Conservation (phyloP, 2,888 invertebrate species). For the Endotricha flammealis region DNA sequence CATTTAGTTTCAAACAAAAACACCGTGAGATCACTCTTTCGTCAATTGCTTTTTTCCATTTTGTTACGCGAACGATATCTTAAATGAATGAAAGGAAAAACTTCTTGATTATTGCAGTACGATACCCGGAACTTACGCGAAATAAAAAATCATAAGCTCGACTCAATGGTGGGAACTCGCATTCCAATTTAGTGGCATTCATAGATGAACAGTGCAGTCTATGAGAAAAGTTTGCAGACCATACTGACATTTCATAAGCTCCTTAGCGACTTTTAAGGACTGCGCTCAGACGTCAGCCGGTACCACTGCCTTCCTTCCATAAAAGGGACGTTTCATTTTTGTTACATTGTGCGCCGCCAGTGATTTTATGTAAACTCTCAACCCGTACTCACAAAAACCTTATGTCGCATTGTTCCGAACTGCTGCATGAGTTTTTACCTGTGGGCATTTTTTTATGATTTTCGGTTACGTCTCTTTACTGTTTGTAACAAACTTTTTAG, state of each 20-base stretch:
- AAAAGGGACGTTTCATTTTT: slow-evolving; percentile 59
- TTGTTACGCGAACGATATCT: slow-evolving; percentile 10
- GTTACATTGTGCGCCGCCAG: slow-evolving; percentile 43
- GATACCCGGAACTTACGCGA: slow-evolving; percentile 30
- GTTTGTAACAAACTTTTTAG: too few species aligned
- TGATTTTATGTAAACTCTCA: slow-evolving; percentile 52
- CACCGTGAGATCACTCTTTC: background rate
- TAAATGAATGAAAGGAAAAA: slow-evolving; percentile 11
- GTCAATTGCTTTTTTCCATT: slow-evolving; percentile 5
- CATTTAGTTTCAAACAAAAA: background rate
- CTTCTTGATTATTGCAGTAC: slow-evolving; percentile 20
- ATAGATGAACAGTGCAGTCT: slow-evolving; percentile 24
- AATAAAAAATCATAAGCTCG: slow-evolving; percentile 29
- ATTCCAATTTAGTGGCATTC: slow-evolving; percentile 40
- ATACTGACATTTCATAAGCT: slow-evolving; percentile 56
- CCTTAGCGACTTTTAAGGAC: slow-evolving; percentile 63
- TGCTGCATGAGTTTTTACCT: background rate
- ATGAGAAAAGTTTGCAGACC: slow-evolving; percentile 55
- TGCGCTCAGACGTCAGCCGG: slow-evolving; percentile 46
- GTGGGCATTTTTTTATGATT: background rate
- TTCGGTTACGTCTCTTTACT: background rate
- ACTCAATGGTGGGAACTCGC: slow-evolving; percentile 29
- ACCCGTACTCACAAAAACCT: slow-evolving; percentile 18
- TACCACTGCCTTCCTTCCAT: slow-evolving; percentile 45
- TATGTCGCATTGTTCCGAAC: slow-evolving; percentile 4